phyloP scores from a whole-genome alignment of 2,113 vertebrate genomes.

The Clinocottus analis region DNA sequence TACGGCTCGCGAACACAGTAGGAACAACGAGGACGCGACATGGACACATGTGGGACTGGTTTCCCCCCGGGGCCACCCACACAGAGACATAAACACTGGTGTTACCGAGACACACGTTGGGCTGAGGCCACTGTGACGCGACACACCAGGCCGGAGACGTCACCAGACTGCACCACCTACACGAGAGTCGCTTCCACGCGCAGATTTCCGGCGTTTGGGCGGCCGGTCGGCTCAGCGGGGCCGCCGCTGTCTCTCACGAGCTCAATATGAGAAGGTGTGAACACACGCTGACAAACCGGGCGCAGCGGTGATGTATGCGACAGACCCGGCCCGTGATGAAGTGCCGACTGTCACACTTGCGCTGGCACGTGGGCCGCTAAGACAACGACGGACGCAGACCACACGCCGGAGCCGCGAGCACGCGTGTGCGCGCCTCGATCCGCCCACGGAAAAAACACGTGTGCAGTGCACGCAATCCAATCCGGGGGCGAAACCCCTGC shows the following conservation, averaged over 20 bases:
- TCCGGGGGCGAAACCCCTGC: slow-evolving; percentile 54
- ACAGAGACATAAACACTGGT: slow-evolving; percentile 49
- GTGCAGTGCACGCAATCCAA: slow-evolving; percentile 23
- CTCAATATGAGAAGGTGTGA: slow-evolving; percentile 45
- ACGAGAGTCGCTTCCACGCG: slow-evolving; percentile 21
- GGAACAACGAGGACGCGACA: slow-evolving; percentile 37
- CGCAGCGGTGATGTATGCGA: slow-evolving; percentile 60
- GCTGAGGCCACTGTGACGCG: slow-evolving; percentile 37
- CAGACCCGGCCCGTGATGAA: slow-evolving; percentile 66
- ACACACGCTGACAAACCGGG: slow-evolving; percentile 49
- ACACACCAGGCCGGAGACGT: slow-evolving; percentile 29
- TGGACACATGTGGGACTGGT: slow-evolving; percentile 50
- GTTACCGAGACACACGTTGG: slow-evolving; percentile 38
- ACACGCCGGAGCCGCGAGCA: slow-evolving; percentile 61
- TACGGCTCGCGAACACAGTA: slow-evolving; percentile 59
- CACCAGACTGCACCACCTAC: slow-evolving; percentile 8
- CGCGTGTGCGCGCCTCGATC: slow-evolving; percentile 31
- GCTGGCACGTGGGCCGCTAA: slow-evolving; percentile 59
- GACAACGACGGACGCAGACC: slow-evolving; percentile 58
- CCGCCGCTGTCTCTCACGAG: slow-evolving; percentile 25
- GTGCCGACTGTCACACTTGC: slow-evolving; percentile 68
- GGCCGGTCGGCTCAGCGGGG: too few species aligned
- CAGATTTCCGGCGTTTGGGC: neutral
- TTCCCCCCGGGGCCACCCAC: slow-evolving; percentile 51
- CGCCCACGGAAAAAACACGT: slow-evolving; percentile 37